phyloP scores from a whole-genome alignment of 2,797 vertebrate genomes.

The Galagoides demidoff region DNA sequence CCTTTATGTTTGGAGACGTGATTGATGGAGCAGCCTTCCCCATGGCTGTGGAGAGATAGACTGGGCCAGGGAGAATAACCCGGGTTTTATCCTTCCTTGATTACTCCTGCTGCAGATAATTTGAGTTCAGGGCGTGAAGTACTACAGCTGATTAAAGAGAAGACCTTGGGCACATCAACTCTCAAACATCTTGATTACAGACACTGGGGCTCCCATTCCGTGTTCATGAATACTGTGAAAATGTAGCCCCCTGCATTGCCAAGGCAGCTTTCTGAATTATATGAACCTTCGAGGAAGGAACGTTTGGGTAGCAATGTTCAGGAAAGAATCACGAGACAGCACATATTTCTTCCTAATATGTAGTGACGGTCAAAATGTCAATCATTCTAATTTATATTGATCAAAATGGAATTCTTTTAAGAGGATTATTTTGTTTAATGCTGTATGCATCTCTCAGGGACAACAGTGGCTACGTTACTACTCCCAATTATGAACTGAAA shows the following conservation, averaged over 20 bases:
- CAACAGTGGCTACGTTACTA: neutral
- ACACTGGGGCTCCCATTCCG: neutral
- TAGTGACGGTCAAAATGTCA: neutral
- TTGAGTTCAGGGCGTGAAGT: slow-evolving; percentile 5
- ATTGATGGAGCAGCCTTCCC: slow-evolving; percentile 72
- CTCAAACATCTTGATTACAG: slow-evolving; percentile 52
- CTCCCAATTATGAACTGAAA: neutral
- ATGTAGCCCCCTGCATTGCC: neutral
- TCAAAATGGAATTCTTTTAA: neutral
- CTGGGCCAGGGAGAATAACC: slow-evolving; percentile 54
- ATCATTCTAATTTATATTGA: neutral
- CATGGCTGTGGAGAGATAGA: slow-evolving; percentile 50
- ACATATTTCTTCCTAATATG: neutral
- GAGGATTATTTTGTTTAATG: neutral
- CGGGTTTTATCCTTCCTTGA: slow-evolving; percentile 52
- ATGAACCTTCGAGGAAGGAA: neutral
- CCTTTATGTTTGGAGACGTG: slow-evolving; percentile 74
- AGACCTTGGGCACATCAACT: slow-evolving; percentile 34
- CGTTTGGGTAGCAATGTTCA: neutral
- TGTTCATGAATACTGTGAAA: neutral
- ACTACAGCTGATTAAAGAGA: slow-evolving; percentile 64
- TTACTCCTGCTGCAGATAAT: slow-evolving; percentile 57
- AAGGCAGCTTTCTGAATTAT: neutral
- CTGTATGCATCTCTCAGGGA: neutral
- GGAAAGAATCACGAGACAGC: neutral